Evolutionary conservation across 2,888 invertebrate species (phyloP).

Genomic region (Mythimna pallens): DNA sequence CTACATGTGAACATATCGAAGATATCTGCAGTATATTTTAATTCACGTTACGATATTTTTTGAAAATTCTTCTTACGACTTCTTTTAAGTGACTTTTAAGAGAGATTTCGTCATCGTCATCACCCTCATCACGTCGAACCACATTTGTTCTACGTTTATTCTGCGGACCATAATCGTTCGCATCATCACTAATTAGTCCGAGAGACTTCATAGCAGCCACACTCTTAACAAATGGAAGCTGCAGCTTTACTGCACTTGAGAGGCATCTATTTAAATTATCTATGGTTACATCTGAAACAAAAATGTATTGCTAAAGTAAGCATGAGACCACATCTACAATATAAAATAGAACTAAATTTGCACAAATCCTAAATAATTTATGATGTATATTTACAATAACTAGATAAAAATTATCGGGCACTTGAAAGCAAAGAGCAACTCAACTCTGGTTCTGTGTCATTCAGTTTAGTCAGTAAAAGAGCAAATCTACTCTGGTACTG

Average conservation of each 20-base stretch:
- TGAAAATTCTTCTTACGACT: conserved; percentile 37
- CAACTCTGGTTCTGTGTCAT: too few species aligned
- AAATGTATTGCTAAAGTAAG: conserved; percentile 17
- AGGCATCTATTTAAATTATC: conserved; percentile 76
- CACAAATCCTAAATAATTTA: too few species aligned
- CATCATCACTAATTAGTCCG: conserved; percentile 69
- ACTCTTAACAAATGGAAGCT: conserved; percentile 77
- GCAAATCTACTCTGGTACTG: too few species aligned
- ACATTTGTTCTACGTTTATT: conserved; percentile 17
- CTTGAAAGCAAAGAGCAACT: too few species aligned
- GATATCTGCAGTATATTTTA: background rate
- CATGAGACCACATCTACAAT: too few species aligned
- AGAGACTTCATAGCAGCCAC: conserved; percentile 79
- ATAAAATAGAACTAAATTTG: too few species aligned
- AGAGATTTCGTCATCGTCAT: background rate
- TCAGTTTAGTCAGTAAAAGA: too few species aligned
- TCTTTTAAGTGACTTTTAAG: conserved; percentile 33
- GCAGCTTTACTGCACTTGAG: conserved; percentile 66
- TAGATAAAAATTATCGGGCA: too few species aligned
- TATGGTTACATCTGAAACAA: conserved; percentile 81
- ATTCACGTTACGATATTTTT: conserved; percentile 25
- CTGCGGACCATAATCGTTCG: background rate
- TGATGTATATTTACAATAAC: too few species aligned
- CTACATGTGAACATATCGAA: background rate
- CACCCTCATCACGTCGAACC: background rate